Evolutionary conservation across 2,888 invertebrate genomes (phyloP).

Genomic region (Bimastos eiseni): DNA sequence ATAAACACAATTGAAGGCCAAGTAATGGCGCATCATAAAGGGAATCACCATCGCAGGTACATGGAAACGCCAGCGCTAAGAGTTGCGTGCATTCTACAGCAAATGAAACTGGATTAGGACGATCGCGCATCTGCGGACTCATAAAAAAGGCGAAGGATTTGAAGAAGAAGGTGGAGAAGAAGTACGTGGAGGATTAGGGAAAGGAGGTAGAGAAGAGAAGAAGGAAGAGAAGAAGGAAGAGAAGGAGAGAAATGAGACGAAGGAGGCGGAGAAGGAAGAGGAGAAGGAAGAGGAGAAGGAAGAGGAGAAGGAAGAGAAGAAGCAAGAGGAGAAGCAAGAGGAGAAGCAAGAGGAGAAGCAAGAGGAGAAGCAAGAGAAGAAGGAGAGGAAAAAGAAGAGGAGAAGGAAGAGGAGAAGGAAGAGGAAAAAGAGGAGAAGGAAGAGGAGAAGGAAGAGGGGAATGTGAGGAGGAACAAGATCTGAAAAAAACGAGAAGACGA

Average conservation of each 20-base stretch:
- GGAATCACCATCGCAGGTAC: neutral
- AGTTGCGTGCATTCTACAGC: neutral
- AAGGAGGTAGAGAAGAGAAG: no score
- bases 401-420: no score
- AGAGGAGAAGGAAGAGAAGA: neutral
- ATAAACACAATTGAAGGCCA: neutral
- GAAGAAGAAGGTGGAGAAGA: neutral
- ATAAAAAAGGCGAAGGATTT: neutral
- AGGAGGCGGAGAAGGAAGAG: no score
- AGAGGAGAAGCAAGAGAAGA: neutral
- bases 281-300: no score
- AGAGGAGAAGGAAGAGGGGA: no score
- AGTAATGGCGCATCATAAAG: neutral
- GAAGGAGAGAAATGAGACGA: neutral
- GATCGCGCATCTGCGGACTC: neutral
- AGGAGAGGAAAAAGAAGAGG: neutral
- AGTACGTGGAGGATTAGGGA: neutral
- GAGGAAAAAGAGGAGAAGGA: no score
- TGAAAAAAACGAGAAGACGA: neutral
- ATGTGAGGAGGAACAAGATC: no score
- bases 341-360: neutral
- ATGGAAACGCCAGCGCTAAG: neutral
- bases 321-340: neutral
- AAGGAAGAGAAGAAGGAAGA: neutral
- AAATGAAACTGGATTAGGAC: neutral